Evolutionary conservation across 2,888 invertebrate genomes (phyloP).

Genomic region (Dynastes maya): DNA sequence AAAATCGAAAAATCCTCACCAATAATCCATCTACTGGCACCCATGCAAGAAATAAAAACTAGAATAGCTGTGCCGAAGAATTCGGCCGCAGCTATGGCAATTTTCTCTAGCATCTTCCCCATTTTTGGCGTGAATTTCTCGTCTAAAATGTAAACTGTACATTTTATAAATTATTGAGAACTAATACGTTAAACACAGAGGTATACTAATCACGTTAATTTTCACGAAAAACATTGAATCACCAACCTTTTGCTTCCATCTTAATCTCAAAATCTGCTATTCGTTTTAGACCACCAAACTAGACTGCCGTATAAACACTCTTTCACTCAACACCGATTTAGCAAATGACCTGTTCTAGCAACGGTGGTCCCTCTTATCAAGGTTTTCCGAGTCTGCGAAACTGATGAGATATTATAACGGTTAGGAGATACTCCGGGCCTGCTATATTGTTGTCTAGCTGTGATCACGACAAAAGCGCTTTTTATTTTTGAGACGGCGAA

Average conservation of each 20-base stretch:
- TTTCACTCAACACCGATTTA: not conserved
- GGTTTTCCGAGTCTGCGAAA: not conserved
- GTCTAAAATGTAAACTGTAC: constrained; percentile 48
- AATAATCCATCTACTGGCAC: constrained; percentile 60
- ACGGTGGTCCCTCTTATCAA: constrained; percentile 1
- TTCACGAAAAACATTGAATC: not conserved
- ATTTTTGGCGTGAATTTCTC: not conserved
- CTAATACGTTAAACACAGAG: not conserved
- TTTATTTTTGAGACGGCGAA: not conserved
- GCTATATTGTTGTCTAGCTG: not conserved
- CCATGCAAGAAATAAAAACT: constrained; percentile 82
- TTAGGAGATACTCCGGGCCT: too few relatives aligned
- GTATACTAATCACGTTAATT: not conserved
- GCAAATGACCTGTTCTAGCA: constrained; percentile 8
- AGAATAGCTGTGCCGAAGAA: constrained; percentile 79
- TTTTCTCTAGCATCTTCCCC: constrained; percentile 45
- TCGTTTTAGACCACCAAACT: too few relatives aligned
- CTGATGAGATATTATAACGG: too few relatives aligned
- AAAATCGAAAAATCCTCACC: constrained; percentile 56
- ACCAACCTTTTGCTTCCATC: constrained; percentile 15
- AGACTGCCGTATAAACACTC: too few relatives aligned
- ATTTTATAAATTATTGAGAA: constrained; percentile 8
- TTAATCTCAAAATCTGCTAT: not conserved
- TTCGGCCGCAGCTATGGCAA: constrained; percentile 71
- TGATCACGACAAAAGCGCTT: not conserved